phyloP scores from a whole-genome alignment of 2,888 invertebrate genomes.

The Protonemura montana region DNA sequence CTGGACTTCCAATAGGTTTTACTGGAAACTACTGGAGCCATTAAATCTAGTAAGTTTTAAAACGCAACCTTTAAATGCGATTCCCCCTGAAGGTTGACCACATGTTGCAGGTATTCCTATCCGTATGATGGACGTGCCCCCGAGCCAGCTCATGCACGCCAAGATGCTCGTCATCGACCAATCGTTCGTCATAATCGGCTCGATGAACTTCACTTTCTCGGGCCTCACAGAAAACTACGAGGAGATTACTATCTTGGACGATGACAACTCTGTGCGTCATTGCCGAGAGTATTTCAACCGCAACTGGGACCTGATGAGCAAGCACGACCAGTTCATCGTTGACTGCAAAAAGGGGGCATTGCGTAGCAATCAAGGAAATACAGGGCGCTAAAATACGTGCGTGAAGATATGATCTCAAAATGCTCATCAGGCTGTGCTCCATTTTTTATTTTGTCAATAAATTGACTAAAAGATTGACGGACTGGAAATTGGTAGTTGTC shows the following conservation, averaged over 20 bases:
- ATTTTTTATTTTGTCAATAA: no score
- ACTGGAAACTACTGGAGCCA: no score
- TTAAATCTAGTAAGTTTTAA: no score
- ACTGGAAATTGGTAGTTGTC: no score
- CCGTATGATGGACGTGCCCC: not conserved
- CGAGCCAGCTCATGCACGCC: constrained; percentile 25
- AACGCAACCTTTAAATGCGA: no score
- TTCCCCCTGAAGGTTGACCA: not conserved
- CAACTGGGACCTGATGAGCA: not conserved
- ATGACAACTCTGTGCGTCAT: not conserved
- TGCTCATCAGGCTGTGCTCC: no score
- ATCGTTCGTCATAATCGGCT: not conserved
- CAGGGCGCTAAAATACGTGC: no score
- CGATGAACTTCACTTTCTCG: constrained; percentile 27
- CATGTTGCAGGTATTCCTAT: not conserved
- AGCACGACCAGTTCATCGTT: not conserved
- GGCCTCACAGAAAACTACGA: constrained; percentile 27
- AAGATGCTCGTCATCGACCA: constrained; percentile 26
- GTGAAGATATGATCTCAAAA: no score
- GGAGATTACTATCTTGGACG: not conserved
- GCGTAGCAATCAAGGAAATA: no score
- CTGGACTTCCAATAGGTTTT: no score
- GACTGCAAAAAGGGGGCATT: no score
- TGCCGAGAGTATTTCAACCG: not conserved
- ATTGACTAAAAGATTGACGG: no score